Conservation (phyloP, 2,113 vertebrate species). For the Parotia lawesii region DNA sequence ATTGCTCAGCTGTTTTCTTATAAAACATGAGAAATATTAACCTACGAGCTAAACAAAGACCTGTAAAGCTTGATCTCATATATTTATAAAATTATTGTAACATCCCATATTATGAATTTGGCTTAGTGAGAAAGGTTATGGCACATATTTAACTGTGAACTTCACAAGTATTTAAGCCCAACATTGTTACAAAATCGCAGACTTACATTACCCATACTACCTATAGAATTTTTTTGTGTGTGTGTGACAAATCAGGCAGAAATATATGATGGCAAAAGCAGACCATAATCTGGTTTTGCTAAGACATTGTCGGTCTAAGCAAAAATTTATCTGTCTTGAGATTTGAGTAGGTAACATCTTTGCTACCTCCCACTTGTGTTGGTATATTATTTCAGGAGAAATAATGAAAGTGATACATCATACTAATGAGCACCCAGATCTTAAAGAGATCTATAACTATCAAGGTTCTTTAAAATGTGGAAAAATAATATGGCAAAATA, state of each 20-base stretch:
- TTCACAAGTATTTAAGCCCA: neutral
- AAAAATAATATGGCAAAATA: neutral
- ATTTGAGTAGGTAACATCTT: neutral
- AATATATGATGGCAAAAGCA: neutral
- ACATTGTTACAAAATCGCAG: neutral
- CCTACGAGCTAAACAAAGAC: neutral
- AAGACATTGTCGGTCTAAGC: neutral
- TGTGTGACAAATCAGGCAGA: neutral
- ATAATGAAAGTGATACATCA: neutral
- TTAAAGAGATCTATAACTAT: neutral
- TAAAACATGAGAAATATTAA: neutral
- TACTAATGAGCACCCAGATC: neutral
- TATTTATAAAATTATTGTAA: neutral
- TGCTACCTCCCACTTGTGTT: neutral
- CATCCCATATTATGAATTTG: neutral
- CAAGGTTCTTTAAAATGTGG: neutral
- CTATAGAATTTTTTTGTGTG: neutral
- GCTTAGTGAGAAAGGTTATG: neutral
- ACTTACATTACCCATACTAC: neutral
- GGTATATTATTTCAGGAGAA: neutral
- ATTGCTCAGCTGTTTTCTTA: neutral
- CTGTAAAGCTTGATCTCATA: neutral
- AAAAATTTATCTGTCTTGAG: neutral
- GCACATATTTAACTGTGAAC: neutral
- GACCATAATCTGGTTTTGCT: neutral